These are phyloP conservation scores for Stegodyphus dumicola DNA, from an alignment of 1,140 invertebrate genomes.

Conservation along the genomic window DNA sequence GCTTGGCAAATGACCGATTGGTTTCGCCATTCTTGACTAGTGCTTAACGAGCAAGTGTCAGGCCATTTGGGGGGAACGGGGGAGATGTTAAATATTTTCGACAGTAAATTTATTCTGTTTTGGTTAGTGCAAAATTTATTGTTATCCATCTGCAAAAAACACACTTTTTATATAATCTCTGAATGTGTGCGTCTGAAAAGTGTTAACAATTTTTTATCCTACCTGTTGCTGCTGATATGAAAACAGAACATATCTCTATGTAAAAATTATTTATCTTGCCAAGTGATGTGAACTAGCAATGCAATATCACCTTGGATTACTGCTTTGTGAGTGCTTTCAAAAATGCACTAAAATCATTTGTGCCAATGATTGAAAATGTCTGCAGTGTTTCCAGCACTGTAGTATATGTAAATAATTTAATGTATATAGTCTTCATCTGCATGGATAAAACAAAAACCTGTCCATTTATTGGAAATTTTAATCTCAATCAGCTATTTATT, in stretches of 20 bases:
- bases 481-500: background rate
- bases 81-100: too few relatives aligned
- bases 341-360: slow-evolving; percentile 2
- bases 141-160: background rate
- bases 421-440: slow-evolving; percentile 5
- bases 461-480: background rate
- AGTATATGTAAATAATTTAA: background rate
- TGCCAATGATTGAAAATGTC: slow-evolving; percentile 10
- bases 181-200: background rate
- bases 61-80: too few relatives aligned
- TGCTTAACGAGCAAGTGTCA: too few relatives aligned
- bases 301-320: slow-evolving; percentile 1
- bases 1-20: too few relatives aligned
- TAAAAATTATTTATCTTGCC: background rate
- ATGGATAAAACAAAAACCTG: background rate
- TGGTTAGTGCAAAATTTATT: background rate
- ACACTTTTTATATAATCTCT: background rate
- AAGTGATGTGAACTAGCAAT: background rate
- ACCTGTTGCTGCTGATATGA: background rate
- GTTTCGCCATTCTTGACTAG: too few relatives aligned
- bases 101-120: too few relatives aligned
- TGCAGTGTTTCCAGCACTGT: background rate
- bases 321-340: background rate
- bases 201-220: background rate
- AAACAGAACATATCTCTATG: background rate